Evolutionary conservation across 2,113 vertebrate species (phyloP).

Genomic region (Lampris incognitus): DNA sequence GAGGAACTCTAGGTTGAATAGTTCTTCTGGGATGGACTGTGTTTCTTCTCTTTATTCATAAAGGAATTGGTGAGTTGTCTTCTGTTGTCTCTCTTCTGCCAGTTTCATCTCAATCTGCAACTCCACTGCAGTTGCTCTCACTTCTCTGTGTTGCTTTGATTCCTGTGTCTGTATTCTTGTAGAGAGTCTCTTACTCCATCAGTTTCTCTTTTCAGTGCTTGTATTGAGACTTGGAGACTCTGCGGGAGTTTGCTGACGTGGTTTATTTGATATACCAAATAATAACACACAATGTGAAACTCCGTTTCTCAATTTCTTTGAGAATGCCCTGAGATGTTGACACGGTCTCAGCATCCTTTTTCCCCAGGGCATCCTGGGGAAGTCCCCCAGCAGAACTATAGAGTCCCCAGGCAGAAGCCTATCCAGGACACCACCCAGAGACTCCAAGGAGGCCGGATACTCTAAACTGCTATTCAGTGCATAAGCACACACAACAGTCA

Average conservation of each 20-base stretch:
- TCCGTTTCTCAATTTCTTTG: neutral
- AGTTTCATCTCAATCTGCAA: conserved; percentile 17
- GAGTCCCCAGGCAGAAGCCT: too few species aligned
- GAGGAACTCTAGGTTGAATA: conserved; percentile 7
- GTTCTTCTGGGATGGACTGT: conserved; percentile 18
- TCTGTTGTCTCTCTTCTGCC: conserved; percentile 13
- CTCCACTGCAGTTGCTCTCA: conserved; percentile 2
- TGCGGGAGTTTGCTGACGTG: conserved; percentile 1
- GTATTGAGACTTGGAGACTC: neutral
- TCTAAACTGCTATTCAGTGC: too few species aligned
- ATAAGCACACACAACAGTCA: too few species aligned
- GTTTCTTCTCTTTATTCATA: conserved; percentile 28
- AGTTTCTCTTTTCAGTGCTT: neutral
- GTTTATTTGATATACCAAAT: conserved; percentile 8
- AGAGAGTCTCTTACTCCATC: conserved; percentile 6
- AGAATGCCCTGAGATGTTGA: neutral
- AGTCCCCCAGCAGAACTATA: too few species aligned
- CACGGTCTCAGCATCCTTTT: conserved; percentile 5
- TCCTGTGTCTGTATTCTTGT: conserved; percentile 5
- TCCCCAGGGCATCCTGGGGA: neutral
- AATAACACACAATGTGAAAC: neutral
- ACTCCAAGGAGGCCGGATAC: too few species aligned
- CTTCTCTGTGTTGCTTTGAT: conserved; percentile 5
- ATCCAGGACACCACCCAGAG: too few species aligned
- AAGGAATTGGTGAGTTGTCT: conserved; percentile 11